phyloP scores from a whole-genome alignment of 2,797 vertebrate species.

The Silurus lanzhouensis region DNA sequence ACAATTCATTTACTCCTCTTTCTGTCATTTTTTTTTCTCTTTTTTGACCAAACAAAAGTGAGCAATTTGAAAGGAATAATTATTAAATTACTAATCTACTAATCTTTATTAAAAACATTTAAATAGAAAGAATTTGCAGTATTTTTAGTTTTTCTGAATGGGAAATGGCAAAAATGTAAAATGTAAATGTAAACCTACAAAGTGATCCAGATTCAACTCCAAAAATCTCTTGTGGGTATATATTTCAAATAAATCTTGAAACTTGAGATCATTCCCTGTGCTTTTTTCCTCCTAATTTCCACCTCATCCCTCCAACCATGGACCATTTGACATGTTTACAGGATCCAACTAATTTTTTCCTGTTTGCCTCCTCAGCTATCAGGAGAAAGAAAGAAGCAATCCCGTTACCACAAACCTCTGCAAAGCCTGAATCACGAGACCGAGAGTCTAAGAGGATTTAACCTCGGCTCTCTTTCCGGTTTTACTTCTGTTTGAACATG shows the following conservation, averaged over 20 bases:
- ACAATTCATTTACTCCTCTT: no score
- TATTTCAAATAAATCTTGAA: no score
- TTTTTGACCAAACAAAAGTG: no score
- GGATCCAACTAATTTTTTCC: constrained; percentile 38
- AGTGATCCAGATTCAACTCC: background rate
- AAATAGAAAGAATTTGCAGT: background rate
- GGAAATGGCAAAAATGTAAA: background rate
- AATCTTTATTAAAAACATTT: background rate
- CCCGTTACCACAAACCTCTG: constrained; percentile 17
- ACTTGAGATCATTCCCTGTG: background rate
- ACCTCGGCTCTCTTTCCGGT: constrained; percentile 15
- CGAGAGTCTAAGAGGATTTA: constrained; percentile 12
- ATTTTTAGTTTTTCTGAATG: background rate
- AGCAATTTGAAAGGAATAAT: background rate
- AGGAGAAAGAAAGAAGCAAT: constrained; percentile 3
- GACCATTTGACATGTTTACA: constrained; percentile 32
- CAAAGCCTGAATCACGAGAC: constrained; percentile 21
- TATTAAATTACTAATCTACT: background rate
- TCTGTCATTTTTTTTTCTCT: background rate
- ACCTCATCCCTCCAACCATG: constrained; percentile 13
- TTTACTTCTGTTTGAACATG: constrained; percentile 30
- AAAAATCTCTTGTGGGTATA: background rate
- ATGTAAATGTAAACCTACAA: background rate
- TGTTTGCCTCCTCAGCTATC: constrained; percentile 36
- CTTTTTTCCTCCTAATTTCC: background rate